phyloP scores from a whole-genome alignment of 2,113 vertebrate genomes.

The Silurus asotus region DNA sequence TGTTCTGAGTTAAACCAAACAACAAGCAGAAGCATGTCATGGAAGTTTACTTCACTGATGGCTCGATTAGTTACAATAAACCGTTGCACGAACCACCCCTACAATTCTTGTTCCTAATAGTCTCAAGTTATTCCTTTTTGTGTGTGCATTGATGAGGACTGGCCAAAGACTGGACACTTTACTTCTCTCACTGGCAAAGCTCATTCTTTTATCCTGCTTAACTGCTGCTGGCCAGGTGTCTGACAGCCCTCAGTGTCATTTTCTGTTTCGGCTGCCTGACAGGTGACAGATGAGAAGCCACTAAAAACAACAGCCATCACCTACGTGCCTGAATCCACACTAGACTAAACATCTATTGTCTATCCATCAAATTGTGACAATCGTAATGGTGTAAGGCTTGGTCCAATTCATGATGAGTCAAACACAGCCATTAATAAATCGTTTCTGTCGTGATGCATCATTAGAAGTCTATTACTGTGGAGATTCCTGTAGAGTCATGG shows the following conservation, averaged over 20 bases:
- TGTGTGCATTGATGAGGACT: constrained; percentile 49
- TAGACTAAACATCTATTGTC: constrained; percentile 48
- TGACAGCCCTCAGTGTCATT: constrained; percentile 38
- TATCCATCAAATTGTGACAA: constrained; percentile 45
- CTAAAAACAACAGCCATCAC: constrained; percentile 47
- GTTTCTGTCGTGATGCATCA: constrained; percentile 23
- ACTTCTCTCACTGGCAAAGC: constrained; percentile 18
- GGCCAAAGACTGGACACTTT: constrained; percentile 27
- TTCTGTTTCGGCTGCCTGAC: constrained; percentile 43
- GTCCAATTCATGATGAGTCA: constrained; percentile 33
- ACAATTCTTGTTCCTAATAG: not conserved
- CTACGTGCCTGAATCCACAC: constrained; percentile 28
- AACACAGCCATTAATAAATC: constrained; percentile 43
- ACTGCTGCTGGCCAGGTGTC: constrained; percentile 47
- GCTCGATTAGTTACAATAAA: not conserved
- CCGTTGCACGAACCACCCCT: not conserved
- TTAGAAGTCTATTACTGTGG: constrained; percentile 30
- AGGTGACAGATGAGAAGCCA: constrained; percentile 52
- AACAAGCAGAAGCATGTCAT: not conserved
- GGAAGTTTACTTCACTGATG: not conserved
- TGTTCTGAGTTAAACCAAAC: constrained; percentile 10
- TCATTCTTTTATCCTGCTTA: constrained; percentile 43
- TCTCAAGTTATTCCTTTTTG: constrained; percentile 37
- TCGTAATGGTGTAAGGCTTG: constrained; percentile 33
- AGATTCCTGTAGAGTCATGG: constrained; percentile 23